Evolutionary conservation across 2,797 vertebrate species (phyloP).

Genomic region (Lindbergichthys nudifrons): DNA sequence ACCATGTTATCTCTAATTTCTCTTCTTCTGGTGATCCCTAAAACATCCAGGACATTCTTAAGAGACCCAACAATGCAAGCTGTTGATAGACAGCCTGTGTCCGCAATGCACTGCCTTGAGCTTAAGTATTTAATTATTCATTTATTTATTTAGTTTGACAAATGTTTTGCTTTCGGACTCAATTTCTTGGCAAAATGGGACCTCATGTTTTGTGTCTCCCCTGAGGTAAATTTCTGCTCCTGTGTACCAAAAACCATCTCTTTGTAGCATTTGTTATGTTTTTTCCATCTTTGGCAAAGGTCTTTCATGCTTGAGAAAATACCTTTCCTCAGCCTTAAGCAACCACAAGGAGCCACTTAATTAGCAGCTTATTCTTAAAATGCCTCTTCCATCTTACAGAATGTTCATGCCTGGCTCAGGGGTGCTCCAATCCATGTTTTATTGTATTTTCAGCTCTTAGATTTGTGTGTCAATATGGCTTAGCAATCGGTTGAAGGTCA

Average conservation of each 20-base stretch:
- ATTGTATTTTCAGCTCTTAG: slow-evolving; percentile 22
- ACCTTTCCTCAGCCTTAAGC: slow-evolving; percentile 22
- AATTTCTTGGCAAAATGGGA: neutral
- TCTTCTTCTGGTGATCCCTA: neutral
- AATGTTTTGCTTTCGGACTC: neutral
- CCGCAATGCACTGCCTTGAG: neutral
- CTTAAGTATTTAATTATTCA: neutral
- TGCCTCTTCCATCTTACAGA: neutral
- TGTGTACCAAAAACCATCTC: neutral
- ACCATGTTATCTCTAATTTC: neutral
- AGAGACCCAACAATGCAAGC: neutral
- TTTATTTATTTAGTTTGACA: neutral
- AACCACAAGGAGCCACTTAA: neutral
- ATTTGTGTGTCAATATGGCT: slow-evolving; percentile 2
- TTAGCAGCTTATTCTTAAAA: neutral
- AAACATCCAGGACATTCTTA: neutral
- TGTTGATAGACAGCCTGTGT: neutral
- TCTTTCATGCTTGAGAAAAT: slow-evolving; percentile 1
- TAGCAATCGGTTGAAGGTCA: slow-evolving; percentile 3
- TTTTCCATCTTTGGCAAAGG: slow-evolving; percentile 2
- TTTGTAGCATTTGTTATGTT: slow-evolving; percentile 10
- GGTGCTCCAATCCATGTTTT: slow-evolving; percentile 6
- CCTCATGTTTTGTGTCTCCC: neutral
- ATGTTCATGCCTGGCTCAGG: slow-evolving; percentile 2
- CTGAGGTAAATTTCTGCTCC: slow-evolving; percentile 7